Conservation (phyloP, 2,888 invertebrate species). For the Thymelicus lineola region DNA sequence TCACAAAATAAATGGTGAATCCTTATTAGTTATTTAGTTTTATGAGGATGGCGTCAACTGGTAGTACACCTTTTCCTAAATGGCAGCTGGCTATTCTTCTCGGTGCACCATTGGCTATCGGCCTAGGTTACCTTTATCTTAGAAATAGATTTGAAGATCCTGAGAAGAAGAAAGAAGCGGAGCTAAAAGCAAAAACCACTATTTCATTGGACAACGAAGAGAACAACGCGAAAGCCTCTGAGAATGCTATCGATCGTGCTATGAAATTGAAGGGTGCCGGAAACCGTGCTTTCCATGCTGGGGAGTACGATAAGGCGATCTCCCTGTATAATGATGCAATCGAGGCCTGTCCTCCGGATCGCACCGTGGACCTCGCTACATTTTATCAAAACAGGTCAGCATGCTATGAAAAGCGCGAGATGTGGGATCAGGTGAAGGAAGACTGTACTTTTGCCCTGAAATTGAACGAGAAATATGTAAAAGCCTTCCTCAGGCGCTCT, state of each 20-base stretch:
- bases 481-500: slow-evolving; percentile 94
- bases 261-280: slow-evolving; percentile 94
- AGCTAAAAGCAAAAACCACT: slow-evolving; percentile 81
- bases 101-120: slow-evolving; percentile 93
- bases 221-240: slow-evolving; percentile 68
- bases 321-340: slow-evolving; percentile 96
- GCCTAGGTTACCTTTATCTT: slow-evolving; percentile 92
- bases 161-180: slow-evolving; percentile 82
- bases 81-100: slow-evolving; percentile 95
- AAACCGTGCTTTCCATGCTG: slow-evolving; percentile 93
- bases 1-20: slow-evolving; percentile 71
- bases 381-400: slow-evolving; percentile 99
- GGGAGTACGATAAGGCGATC: slow-evolving; percentile 96
- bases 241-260: slow-evolving; percentile 89
- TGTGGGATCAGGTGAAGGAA: slow-evolving; percentile 92
- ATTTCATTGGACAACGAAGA: slow-evolving; percentile 87
- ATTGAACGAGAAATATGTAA: slow-evolving; percentile 93
- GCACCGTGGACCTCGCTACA: slow-evolving; percentile 91
- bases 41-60: slow-evolving; percentile 76
- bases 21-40: slow-evolving; percentile 56
- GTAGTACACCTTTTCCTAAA: slow-evolving; percentile 88
- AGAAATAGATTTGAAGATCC: slow-evolving; percentile 84
- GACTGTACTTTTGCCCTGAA: slow-evolving; percentile 95
- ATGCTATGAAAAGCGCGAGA: slow-evolving; percentile 95
- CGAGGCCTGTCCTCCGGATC: slow-evolving; percentile 92